A percentile compares a stretch with the other conserved stretches of the same genome.
Evolutionary conservation across 2,113 vertebrate genomes (phyloP).

Genomic region (Nesoenas mayeri): DNA sequence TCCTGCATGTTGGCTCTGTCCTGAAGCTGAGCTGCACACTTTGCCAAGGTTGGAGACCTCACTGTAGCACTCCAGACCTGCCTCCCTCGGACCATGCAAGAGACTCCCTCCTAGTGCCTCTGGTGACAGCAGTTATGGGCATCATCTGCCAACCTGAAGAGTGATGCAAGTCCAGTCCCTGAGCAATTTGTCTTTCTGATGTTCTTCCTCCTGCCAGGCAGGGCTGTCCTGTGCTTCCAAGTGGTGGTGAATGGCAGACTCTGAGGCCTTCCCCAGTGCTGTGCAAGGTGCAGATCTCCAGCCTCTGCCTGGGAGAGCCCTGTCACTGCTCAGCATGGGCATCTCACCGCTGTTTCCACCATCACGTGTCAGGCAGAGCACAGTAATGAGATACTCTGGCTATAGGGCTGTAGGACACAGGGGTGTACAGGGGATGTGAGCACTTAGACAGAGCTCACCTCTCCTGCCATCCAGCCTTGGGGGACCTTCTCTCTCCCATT

Average conservation of each 20-base stretch:
- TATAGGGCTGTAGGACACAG: not conserved
- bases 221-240: not conserved
- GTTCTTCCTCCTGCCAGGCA: not conserved
- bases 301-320: not conserved
- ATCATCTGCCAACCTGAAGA: too few species aligned
- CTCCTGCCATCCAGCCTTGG: not conserved
- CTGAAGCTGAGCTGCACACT: not conserved
- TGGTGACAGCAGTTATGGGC: not conserved
- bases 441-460: not conserved
- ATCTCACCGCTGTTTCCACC: not conserved
- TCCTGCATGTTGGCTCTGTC: too few species aligned
- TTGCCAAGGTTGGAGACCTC: rapidly evolving
- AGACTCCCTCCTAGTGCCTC: not conserved
- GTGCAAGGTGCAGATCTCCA: not conserved
- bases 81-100: not conserved
- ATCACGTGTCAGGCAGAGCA: not conserved
- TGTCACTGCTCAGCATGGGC: not conserved
- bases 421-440: not conserved
- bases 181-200: not conserved
- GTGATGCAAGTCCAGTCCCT: not conserved
- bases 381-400: not conserved
- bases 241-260: not conserved
- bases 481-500: not conserved
- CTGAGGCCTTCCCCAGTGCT: not conserved
- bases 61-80: not conserved